Evolutionary conservation across 2,888 invertebrate species (phyloP), one percentile per base, ranked within the genome.

Genomic region (Lycia hirtaria): DNA sequence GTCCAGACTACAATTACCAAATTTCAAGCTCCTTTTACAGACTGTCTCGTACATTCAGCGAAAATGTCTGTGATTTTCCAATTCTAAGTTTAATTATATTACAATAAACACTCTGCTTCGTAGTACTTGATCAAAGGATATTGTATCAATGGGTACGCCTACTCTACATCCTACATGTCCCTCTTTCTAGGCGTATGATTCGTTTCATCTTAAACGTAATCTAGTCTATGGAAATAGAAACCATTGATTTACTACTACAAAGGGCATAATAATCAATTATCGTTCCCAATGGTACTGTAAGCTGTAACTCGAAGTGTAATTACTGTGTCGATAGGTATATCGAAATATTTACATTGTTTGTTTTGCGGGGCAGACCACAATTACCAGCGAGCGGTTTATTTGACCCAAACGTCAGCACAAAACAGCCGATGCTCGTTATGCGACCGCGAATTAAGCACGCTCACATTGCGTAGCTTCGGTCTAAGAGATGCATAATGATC

Each of bases 391-490:
- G 54, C 59, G 30, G 56, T 33, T 52, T 68, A 64, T 65, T 64
- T 68, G 50, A 58, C 50, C 48, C 38, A 54, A 62, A 52, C 62
- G 62, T 64, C 64, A 72, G 65, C 69, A 60, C 67, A 66, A 69
- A 72, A 68, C 57, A 69, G 61, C 56, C 59, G 60, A 48, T 40
- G 44, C 67, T 65, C 64, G 63, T 69, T 67, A 69, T 68, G 62
- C 51, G 68, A 71, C 68, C 65, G 67, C 66, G 61, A 73, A 75
- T 69, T 69, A 70, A 67, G 63, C 56, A 67, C 64, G 67, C 65
- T 67, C 64, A 65, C 62, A 64, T 65, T 62, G 22, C n/a, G 20
- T 40, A 1, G 4, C 20, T n/a, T 12, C 51, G 56, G 47, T 56
- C 33, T 41, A 51, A 56, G 19, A 45, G 17, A 40, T n/a, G 14